Conservation (phyloP, 2,888 invertebrate genomes). For the Melipona beecheii region DNA sequence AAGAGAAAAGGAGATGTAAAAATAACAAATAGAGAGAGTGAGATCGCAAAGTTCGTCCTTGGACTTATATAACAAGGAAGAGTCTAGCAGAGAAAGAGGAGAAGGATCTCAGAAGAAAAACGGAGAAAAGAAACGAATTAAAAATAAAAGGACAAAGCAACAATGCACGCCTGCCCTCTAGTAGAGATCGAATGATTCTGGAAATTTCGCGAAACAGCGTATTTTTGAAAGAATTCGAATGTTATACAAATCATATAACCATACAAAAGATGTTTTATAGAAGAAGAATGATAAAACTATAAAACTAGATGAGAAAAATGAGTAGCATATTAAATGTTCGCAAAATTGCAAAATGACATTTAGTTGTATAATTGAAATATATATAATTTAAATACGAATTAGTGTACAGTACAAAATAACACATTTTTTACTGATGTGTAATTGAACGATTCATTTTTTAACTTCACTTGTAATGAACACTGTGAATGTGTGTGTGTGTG, state of each 20-base stretch:
- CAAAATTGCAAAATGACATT: neutral
- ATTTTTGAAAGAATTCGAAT: neutral
- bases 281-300: neutral
- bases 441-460: neutral
- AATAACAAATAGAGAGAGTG: slow-evolving; percentile 26
- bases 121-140: slow-evolving; percentile 55
- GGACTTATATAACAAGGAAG: slow-evolving; percentile 78
- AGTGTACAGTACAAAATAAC: neutral
- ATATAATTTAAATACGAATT: neutral
- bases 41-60: slow-evolving; percentile 70
- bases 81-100: slow-evolving; percentile 56
- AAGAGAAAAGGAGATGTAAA: slow-evolving; percentile 18
- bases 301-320: neutral
- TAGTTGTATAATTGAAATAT: neutral
- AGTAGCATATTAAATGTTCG: neutral
- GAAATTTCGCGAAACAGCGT: slow-evolving; percentile 13
- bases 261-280: neutral
- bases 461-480: neutral
- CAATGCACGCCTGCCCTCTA: slow-evolving; percentile 13
- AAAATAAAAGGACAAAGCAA: slow-evolving; percentile 53
- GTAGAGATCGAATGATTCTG: slow-evolving; percentile 27
- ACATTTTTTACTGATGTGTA: neutral
- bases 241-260: neutral
- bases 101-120: slow-evolving; percentile 60
- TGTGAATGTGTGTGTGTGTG: too few species aligned